Evolutionary conservation across 2,113 vertebrate species (phyloP).

Genomic region (Machaerirhynchus nigripectus): DNA sequence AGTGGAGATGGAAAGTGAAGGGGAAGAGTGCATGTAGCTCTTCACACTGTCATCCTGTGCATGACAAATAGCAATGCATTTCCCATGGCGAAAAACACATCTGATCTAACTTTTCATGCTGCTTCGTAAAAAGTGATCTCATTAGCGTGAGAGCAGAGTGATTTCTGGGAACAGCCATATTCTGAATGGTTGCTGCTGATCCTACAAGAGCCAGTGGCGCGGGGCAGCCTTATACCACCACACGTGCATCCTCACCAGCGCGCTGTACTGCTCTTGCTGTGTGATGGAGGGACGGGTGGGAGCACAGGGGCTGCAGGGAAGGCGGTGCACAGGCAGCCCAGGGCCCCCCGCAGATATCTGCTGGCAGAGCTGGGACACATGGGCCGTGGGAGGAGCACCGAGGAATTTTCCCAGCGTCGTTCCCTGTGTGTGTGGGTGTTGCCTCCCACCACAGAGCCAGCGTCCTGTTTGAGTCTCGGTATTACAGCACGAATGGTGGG

Average conservation of each 20-base stretch:
- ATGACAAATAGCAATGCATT: neutral
- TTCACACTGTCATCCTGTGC: neutral
- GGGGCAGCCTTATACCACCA: neutral
- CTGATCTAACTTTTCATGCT: constrained; percentile 8
- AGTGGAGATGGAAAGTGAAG: neutral
- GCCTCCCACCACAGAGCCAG: neutral
- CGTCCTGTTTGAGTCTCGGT: neutral
- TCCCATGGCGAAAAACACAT: neutral
- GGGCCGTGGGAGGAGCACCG: neutral
- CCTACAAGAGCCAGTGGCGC: neutral
- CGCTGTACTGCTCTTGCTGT: rapidly evolving
- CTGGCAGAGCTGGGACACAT: constrained; percentile 1
- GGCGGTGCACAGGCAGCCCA: neutral
- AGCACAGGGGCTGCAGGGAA: neutral
- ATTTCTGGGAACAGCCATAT: neutral
- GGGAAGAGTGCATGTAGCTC: neutral
- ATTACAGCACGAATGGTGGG: neutral
- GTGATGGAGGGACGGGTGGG: neutral
- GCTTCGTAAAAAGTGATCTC: neutral
- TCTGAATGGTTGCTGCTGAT: neutral
- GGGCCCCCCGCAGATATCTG: neutral
- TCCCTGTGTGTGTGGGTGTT: neutral
- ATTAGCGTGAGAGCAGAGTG: neutral
- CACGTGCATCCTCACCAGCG: rapidly evolving
- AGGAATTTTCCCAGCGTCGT: constrained; percentile 28